Evolutionary conservation across 2,113 vertebrate species (phyloP).

Genomic region (Indicator maculatus): DNA sequence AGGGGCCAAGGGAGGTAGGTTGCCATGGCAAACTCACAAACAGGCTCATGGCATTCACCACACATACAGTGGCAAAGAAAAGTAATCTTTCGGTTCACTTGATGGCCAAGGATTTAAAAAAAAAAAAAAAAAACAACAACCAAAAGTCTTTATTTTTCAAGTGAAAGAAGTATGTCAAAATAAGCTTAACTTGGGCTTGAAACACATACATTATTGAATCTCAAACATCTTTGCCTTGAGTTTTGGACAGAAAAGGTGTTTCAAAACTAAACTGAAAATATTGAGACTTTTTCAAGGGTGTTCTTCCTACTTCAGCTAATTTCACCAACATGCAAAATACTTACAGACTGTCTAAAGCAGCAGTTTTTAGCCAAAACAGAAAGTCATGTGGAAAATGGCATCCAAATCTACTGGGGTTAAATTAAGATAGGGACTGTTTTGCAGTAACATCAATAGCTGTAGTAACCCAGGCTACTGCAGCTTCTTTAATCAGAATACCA

Average conservation of each 20-base stretch:
- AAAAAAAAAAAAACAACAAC: neutral
- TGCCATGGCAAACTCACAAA: neutral
- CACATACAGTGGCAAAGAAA: neutral
- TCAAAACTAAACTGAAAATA: neutral
- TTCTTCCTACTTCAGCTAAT: neutral
- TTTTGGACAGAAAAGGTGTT: neutral
- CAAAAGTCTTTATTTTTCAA: neutral
- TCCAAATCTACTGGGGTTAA: neutral
- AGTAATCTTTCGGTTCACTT: neutral
- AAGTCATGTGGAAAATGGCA: rapidly evolving
- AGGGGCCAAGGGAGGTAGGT: neutral
- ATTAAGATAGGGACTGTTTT: neutral
- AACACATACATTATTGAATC: neutral
- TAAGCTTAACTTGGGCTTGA: neutral
- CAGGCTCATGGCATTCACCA: neutral
- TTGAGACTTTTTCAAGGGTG: neutral
- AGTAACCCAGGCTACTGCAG: neutral
- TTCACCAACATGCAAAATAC: neutral
- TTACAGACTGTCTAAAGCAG: neutral
- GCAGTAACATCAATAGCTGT: neutral
- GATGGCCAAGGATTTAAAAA: neutral
- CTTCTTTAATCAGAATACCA: neutral
- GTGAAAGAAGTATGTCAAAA: neutral
- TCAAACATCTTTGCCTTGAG: neutral
- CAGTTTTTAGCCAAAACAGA: neutral